Evolutionary conservation across 2,888 invertebrate genomes (phyloP).

Genomic region (Thereva nobilitata): DNA sequence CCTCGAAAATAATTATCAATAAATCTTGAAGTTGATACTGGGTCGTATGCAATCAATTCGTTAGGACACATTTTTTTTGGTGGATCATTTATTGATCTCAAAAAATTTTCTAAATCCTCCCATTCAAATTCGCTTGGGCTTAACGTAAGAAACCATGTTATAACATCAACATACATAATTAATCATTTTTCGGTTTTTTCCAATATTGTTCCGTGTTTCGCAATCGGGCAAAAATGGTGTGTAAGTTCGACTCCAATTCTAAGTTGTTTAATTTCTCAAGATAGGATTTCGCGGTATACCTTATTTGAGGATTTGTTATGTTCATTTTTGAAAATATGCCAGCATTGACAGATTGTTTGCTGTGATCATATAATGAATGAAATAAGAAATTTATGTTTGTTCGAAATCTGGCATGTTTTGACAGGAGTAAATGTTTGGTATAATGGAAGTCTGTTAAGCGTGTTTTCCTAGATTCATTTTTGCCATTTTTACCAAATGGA

Average conservation of each 20-base stretch:
- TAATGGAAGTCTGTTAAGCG: constrained; percentile 39
- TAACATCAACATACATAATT: neutral
- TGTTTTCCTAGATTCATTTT: constrained; percentile 38
- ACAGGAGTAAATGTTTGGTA: constrained; percentile 44
- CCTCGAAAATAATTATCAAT: neutral
- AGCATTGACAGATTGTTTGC: constrained; percentile 43
- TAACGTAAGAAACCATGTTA: too few relatives aligned
- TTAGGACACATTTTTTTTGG: too few relatives aligned
- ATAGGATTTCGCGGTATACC: neutral
- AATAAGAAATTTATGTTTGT: constrained; percentile 43
- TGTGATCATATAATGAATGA: constrained; percentile 43
- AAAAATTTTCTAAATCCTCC: too few relatives aligned
- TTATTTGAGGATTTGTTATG: constrained; percentile 23
- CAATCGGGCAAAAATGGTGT: too few relatives aligned
- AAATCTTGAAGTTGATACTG: too few relatives aligned
- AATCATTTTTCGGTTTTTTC: constrained; percentile 43
- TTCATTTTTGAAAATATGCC: constrained; percentile 47
- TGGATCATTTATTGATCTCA: too few relatives aligned
- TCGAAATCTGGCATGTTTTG: constrained; percentile 45
- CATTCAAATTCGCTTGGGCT: too few relatives aligned
- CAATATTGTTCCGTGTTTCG: constrained; percentile 38
- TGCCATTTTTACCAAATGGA: constrained; percentile 36
- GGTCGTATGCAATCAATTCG: too few relatives aligned
- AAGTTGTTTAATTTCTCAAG: too few relatives aligned
- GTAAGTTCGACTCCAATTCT: too few relatives aligned